These are phyloP conservation scores for Drosophila formosana DNA, from an alignment of 2,888 invertebrate species.

Conservation along the genomic window DNA sequence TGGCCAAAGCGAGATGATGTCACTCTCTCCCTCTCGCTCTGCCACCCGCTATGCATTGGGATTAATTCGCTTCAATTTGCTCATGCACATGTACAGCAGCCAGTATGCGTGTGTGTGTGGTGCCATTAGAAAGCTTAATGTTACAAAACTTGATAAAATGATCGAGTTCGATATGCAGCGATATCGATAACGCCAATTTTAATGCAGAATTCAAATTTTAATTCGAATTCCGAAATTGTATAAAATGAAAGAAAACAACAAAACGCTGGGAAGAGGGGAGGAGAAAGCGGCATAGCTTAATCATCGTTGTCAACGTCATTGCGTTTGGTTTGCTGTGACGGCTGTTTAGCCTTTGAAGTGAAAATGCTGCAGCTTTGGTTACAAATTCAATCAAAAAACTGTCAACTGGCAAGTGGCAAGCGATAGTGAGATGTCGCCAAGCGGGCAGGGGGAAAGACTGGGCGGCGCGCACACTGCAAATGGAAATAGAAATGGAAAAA, in stretches of 20 bases:
- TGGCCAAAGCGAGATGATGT: conserved; percentile 30
- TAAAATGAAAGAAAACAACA: background rate
- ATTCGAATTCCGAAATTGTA: background rate
- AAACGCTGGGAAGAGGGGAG: background rate
- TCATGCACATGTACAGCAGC: background rate
- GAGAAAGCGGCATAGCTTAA: background rate
- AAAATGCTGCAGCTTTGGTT: conserved; percentile 76
- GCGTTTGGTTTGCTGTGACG: conserved; percentile 13
- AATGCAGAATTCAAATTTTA: background rate
- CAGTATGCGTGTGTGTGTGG: background rate
- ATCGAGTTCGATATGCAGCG: background rate
- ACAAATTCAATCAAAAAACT: conserved; percentile 81
- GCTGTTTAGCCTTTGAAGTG: conserved; percentile 70
- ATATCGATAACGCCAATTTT: background rate
- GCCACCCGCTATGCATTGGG: background rate
- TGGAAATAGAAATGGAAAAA: conserved; percentile 4
- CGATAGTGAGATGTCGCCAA: background rate
- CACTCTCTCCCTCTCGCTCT: background rate
- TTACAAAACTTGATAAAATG: background rate
- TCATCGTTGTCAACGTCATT: conserved; percentile 25
- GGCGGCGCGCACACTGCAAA: background rate
- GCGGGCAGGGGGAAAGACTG: background rate
- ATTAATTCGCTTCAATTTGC: conserved; percentile 1
- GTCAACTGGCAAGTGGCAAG: conserved; percentile 64
- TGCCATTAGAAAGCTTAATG: background rate